These are phyloP conservation scores for Papilio protenor DNA, from an alignment of 2,888 invertebrate species.

Conservation along the genomic window DNA sequence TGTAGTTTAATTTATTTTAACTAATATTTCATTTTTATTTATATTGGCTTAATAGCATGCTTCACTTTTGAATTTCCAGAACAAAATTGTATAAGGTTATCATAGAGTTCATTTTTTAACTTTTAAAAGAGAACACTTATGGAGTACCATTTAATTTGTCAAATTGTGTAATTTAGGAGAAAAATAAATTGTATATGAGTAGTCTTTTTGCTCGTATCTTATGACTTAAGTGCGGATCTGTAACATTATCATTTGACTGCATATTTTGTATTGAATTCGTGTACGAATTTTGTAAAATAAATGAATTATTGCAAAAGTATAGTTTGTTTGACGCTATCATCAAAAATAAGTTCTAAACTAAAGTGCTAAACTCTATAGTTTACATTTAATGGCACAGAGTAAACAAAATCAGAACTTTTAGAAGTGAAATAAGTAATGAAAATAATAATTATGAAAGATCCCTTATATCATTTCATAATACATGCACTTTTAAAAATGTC, in stretches of 20 bases:
- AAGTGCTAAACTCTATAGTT: too few species aligned
- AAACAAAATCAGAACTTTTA: too few species aligned
- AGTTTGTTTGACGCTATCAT: neutral
- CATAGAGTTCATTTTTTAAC: neutral
- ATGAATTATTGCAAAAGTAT: neutral
- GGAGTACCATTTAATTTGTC: neutral
- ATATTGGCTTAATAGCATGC: neutral
- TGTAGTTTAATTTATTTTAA: neutral
- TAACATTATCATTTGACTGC: neutral
- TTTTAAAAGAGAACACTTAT: too few species aligned
- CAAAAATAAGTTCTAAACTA: too few species aligned
- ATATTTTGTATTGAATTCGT: neutral
- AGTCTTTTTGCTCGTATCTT: neutral
- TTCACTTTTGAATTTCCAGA: neutral
- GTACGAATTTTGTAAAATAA: conserved; percentile 2
- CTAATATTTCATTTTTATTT: neutral
- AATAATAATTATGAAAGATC: too few species aligned
- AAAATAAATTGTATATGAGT: neutral
- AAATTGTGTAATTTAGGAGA: neutral
- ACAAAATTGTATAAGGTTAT: neutral
- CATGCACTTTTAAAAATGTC: too few species aligned
- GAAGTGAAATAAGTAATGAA: too few species aligned
- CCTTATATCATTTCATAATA: too few species aligned
- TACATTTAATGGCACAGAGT: too few species aligned
- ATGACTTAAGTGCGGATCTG: neutral